Base-by-base conservation (phyloP, 2,113 vertebrate genomes). In the Taurulus bubalis region DNA sequence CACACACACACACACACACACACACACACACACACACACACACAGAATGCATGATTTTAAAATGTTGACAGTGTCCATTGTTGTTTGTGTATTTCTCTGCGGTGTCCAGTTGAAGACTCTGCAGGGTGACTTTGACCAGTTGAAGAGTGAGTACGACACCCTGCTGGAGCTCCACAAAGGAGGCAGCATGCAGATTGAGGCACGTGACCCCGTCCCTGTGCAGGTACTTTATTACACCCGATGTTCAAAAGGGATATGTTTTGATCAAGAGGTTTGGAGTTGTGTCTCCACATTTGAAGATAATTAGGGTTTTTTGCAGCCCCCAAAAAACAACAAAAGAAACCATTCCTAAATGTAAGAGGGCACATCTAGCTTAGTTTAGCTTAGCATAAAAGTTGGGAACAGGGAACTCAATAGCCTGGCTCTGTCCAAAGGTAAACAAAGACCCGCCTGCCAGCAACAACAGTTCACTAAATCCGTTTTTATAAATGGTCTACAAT, bases 101-200 rank as follows among this genome's bases (percentile, higher is more conserved):
- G 30, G 12, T 77, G 28, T 80, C 36, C 70, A 98, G 96, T 70
- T 95, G 75, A 89, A 93, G 60, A 84, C 42, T 12, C 87, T 96
- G 79, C 94, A 89, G 89, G 82, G 75, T 0, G 93, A 96, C 71
- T 96, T 96, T n/a, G 74, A 91, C 49, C 90, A 94, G 42, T 58
- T 97, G 68, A 90, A 85, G 24, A 82, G 65, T 10, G 96, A 97
- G 70, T 91, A 96, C 0, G 90, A 95, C 77, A 87, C 89, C 0
- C 83, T 97, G 68, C 84, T 96, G 68, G 95, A 96, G 47, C n/a
- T 95, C 70, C 95, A 97, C 65, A 88, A 80, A 70, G 84, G 79
- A 79, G 89, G 93, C 72, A 80, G 55, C 63, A 62, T 92, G 40
- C 78, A 68, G 4, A 32, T 34, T 0, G 90, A 95, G 66, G 80